Base-by-base conservation (phyloP, 2,113 vertebrate genomes). In the Glaucidium brasilianum region DNA sequence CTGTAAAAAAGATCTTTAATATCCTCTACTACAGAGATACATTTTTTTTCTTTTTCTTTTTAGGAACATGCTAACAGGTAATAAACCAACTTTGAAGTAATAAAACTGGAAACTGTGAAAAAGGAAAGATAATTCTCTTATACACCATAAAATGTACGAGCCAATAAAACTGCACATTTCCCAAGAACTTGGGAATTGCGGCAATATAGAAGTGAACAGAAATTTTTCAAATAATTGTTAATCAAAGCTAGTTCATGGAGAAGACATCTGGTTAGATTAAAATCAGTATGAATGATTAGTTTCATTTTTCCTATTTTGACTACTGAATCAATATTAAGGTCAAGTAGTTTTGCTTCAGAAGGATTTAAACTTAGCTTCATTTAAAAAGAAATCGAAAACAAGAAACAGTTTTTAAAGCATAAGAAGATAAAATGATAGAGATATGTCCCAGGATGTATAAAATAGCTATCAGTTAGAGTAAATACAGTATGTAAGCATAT, bases 51-150 rank as follows among this genome's bases (percentile, higher is more conserved):
- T 32, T 88, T 69, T 79, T 67, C 30, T 59, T 78, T 91, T 92
- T 76, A 74, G 66, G 83, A 92, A 80, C 80, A 87, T 84, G 35
- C 7, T 97, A 97, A 94, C 58, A 92, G 76, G 85, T 84, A 96
- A 96, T 97, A 96, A 97, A 97, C 47, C 2, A 45, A 88, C 60
- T 96, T 95, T 88, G 45, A 64, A 78, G 92, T 83, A 96, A 95
- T 96, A 97, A 96, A 97, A 96, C 73, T 93, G 79, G 83, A 92
- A 97, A 89, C 76, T 82, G 68, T 91, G 93, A 85, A 95, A 94
- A 92, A 95, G 37, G 55, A 85, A 96, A 89, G 79, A 92, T 85
- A 92, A 97, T 97, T 97, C 83, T 94, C 49, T 85, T 81, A 83
- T 76, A 96, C 73, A 84, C 49, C 19, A 84, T 95, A 95, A 96